phyloP scores from a whole-genome alignment of 2,113 vertebrate genomes.

The Saguinus imperator region DNA sequence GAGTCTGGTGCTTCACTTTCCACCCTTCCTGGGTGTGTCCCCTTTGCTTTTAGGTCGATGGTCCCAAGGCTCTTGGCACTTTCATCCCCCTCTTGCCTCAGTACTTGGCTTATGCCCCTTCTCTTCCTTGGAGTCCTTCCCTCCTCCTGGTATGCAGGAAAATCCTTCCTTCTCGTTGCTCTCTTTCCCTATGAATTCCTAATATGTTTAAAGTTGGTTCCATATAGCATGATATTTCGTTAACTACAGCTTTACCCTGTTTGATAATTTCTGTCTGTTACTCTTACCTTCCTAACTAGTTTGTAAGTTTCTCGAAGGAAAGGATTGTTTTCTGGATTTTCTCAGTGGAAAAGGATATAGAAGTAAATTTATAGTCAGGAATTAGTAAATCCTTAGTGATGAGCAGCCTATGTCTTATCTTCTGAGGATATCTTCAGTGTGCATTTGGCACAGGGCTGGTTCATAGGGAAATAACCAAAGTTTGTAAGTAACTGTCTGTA shows the following conservation, averaged over 20 bases:
- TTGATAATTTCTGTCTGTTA: not conserved
- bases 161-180: not conserved
- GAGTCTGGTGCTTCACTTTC: not conserved
- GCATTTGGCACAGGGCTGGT: not conserved
- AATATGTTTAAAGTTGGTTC: not conserved
- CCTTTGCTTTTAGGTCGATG: not conserved
- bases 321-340: not conserved
- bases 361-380: not conserved
- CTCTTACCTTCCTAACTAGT: not conserved
- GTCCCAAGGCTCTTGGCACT: not conserved
- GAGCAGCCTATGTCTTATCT: not conserved
- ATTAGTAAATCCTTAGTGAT: not conserved
- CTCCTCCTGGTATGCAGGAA: not conserved
- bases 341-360: not conserved
- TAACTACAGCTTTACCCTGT: not conserved
- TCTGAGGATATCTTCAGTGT: not conserved
- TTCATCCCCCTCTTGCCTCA: not conserved
- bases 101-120: not conserved
- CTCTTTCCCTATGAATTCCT: not conserved
- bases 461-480: accelerated
- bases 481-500: not conserved
- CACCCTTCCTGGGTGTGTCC: accelerated
- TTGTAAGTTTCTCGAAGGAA: not conserved
- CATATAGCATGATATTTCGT: not conserved
- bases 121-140: not conserved